Evolutionary conservation across 2,797 vertebrate species (phyloP).

Genomic region (Champsocephalus esox): DNA sequence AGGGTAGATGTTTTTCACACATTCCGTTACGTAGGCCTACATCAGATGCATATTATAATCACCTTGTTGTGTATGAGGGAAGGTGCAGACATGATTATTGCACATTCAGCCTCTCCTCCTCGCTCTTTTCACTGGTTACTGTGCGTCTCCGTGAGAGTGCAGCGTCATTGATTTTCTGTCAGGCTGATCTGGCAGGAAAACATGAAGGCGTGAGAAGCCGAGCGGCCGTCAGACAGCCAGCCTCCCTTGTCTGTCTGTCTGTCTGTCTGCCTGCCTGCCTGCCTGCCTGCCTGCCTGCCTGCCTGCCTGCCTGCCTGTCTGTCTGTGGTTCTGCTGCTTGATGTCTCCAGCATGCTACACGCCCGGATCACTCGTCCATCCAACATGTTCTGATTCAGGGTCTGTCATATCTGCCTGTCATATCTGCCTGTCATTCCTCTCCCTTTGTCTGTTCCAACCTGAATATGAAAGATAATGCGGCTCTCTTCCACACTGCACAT

Average conservation of each 20-base stretch:
- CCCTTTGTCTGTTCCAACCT: constrained; percentile 18
- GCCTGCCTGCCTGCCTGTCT: background rate
- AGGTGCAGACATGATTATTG: constrained; percentile 7
- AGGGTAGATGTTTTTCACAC: constrained; percentile 15
- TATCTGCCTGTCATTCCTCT: constrained; percentile 30
- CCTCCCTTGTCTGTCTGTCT: constrained; percentile 4
- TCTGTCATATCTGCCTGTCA: constrained; percentile 1
- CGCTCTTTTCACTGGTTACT: constrained; percentile 13
- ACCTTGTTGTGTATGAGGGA: background rate
- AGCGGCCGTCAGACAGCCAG: constrained; percentile 61
- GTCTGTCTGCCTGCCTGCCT: too few species aligned
- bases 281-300: too few species aligned
- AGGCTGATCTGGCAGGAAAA: constrained; percentile 67
- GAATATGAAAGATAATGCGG: background rate
- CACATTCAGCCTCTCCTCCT: background rate
- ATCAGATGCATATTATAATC: background rate
- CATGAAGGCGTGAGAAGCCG: constrained; percentile 70
- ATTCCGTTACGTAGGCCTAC: constrained; percentile 37
- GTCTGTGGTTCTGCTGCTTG: constrained; percentile 25
- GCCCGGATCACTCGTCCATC: constrained; percentile 29
- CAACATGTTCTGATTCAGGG: constrained; percentile 23
- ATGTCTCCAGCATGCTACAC: constrained; percentile 10
- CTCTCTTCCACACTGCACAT: background rate
- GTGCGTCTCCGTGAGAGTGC: constrained; percentile 62
- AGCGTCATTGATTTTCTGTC: constrained; percentile 80